phyloP scores from a whole-genome alignment of 2,113 vertebrate genomes.

The Burhinus bistriatus region DNA sequence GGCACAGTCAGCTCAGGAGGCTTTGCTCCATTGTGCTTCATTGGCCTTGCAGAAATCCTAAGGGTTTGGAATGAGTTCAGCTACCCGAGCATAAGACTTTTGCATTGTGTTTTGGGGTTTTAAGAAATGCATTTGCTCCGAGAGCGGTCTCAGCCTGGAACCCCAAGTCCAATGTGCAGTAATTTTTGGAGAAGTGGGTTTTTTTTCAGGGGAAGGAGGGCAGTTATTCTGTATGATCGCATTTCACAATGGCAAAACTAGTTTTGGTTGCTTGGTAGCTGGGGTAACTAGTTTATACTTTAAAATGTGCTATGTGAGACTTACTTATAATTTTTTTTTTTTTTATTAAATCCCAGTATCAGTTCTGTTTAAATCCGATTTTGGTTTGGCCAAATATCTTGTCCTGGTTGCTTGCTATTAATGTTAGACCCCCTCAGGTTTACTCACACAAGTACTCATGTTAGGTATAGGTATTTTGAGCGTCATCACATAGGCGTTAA shows the following conservation, averaged over 20 bases:
- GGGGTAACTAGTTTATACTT: not conserved
- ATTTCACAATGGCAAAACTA: not conserved
- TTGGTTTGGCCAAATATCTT: not conserved
- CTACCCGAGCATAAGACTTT: not conserved
- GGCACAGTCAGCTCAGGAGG: not conserved
- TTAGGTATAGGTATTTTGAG: not conserved
- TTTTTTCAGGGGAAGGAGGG: not conserved
- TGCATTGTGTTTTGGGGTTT: not conserved
- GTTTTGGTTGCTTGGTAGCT: not conserved
- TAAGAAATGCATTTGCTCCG: not conserved
- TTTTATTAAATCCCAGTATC: too few relatives aligned
- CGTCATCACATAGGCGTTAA: not conserved
- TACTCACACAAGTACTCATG: not conserved
- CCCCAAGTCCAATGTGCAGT: accelerated
- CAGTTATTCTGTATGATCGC: accelerated
- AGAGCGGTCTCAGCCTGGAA: not conserved
- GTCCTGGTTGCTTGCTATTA: not conserved
- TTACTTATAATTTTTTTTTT: not conserved
- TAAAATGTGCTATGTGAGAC: not conserved
- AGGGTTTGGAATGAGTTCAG: not conserved
- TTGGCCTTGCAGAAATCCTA: not conserved
- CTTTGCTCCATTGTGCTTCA: not conserved
- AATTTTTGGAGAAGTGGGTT: not conserved
- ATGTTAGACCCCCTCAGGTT: not conserved
- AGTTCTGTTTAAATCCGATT: not conserved